These are phyloP conservation scores for Drosophila prolongata DNA, from an alignment of 2,888 invertebrate species.

Conservation along the genomic window DNA sequence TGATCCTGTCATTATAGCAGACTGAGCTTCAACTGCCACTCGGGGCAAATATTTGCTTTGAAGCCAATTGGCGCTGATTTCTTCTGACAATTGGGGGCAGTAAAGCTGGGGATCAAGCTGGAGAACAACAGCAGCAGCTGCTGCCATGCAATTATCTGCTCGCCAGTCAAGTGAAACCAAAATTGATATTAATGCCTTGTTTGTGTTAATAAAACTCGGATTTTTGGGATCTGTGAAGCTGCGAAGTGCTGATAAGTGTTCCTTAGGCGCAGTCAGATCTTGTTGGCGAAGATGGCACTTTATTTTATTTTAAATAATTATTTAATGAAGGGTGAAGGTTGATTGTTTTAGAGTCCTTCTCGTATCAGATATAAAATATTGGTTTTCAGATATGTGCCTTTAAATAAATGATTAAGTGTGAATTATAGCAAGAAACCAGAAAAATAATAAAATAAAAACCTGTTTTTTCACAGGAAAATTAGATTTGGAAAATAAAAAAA, in stretches of 20 bases:
- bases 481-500: too few relatives aligned
- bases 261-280: conserved; percentile 10
- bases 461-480: too few relatives aligned
- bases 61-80: conserved; percentile 76
- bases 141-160: conserved; percentile 57
- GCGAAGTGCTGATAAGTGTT: conserved; percentile 2
- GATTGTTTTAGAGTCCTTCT: not conserved
- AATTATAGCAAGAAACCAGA: too few relatives aligned
- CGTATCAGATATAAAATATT: not conserved
- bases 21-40: conserved; percentile 65
- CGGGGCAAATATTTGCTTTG: conserved; percentile 80
- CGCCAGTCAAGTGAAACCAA: conserved; percentile 60
- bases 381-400: not conserved
- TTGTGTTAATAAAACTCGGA: conserved; percentile 73
- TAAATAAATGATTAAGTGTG: too few relatives aligned
- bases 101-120: conserved; percentile 10
- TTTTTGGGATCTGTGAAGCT: conserved; percentile 35
- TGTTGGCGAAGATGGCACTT: conserved; percentile 7
- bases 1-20: conserved; percentile 69
- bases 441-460: not conserved
- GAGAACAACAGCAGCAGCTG: conserved; percentile 44
- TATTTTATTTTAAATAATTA: conserved; percentile 33
- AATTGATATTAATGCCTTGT: conserved; percentile 73
- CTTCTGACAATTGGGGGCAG: conserved; percentile 62
- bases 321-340: not conserved